Conservation (phyloP, 1,140 invertebrate species). For the Antheraea pernyi region DNA sequence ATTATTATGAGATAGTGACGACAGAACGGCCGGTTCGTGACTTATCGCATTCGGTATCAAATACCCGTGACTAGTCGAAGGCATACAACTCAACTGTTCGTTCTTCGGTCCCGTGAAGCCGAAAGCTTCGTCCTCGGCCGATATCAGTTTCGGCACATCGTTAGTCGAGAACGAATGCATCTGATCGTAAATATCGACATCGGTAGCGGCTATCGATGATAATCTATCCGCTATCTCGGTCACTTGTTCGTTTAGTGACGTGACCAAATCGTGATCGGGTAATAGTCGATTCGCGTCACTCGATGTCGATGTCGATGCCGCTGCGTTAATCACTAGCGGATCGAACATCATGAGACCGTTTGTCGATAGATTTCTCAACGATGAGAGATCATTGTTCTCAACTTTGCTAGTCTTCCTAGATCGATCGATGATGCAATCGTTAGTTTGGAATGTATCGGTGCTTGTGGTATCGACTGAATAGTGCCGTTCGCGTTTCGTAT, state of each 20-base stretch:
- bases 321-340: constrained; percentile 66
- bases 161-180: constrained; percentile 71
- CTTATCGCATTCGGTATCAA: constrained; percentile 79
- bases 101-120: constrained; percentile 55
- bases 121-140: constrained; percentile 50
- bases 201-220: constrained; percentile 61
- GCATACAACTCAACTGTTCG: constrained; percentile 65
- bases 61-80: constrained; percentile 79
- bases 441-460: constrained; percentile 59
- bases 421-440: constrained; percentile 39
- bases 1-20: constrained; percentile 71
- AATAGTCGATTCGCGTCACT: constrained; percentile 54
- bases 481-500: constrained; percentile 20
- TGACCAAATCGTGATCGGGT: constrained; percentile 70
- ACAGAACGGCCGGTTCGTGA: constrained; percentile 71
- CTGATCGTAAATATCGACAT: constrained; percentile 59
- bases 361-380: constrained; percentile 70
- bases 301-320: constrained; percentile 52
- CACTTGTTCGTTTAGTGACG: constrained; percentile 73
- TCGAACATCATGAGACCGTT: constrained; percentile 77
- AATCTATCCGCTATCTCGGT: constrained; percentile 73
- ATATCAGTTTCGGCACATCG: constrained; percentile 64
- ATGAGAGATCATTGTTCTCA: constrained; percentile 59
- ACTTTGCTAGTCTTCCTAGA: constrained; percentile 64
- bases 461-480: constrained; percentile 35